phyloP scores from a whole-genome alignment of 2,888 invertebrate genomes.

The Parnassius glacialis region DNA sequence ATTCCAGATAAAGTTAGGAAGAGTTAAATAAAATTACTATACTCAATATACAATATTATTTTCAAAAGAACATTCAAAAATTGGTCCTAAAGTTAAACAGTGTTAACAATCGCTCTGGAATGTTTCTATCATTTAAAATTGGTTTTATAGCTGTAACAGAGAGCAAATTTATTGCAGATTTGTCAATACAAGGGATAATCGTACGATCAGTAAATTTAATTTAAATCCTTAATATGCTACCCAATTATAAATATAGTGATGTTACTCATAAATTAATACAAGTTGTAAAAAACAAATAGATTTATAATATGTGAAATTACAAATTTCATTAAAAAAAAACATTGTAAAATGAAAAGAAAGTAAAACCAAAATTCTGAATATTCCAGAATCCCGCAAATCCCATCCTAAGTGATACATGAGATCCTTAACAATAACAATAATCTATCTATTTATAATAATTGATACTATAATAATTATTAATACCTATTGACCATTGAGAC shows the following conservation, averaged over 20 bases:
- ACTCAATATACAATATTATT: conserved; percentile 79
- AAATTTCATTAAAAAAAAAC: conserved; percentile 25
- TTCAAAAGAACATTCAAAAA: conserved; percentile 81
- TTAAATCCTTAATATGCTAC: conserved; percentile 32
- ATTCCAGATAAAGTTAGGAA: background rate
- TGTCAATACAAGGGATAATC: conserved; percentile 31
- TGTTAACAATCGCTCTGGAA: conserved; percentile 81
- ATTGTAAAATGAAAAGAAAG: conserved; percentile 43
- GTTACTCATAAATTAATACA: conserved; percentile 25
- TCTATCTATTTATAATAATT: conserved; percentile 70
- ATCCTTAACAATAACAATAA: conserved; percentile 80
- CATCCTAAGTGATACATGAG: conserved; percentile 74
- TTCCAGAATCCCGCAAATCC: conserved; percentile 73
- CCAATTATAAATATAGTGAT: conserved; percentile 30
- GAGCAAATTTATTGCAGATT: conserved; percentile 51
- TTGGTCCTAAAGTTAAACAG: conserved; percentile 81
- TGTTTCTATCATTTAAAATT: conserved; percentile 70
- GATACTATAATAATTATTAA: conserved; percentile 69
- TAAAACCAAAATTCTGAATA: conserved; percentile 63
- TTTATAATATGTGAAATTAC: conserved; percentile 20
- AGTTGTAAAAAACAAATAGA: conserved; percentile 22
- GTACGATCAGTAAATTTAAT: conserved; percentile 30
- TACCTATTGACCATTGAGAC: conserved; percentile 77
- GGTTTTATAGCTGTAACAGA: conserved; percentile 61
- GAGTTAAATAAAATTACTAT: conserved; percentile 46